Evolutionary conservation across 2,888 invertebrate genomes (phyloP), one percentile per base, ranked within the genome.

Genomic region (Lepidonotus clava): DNA sequence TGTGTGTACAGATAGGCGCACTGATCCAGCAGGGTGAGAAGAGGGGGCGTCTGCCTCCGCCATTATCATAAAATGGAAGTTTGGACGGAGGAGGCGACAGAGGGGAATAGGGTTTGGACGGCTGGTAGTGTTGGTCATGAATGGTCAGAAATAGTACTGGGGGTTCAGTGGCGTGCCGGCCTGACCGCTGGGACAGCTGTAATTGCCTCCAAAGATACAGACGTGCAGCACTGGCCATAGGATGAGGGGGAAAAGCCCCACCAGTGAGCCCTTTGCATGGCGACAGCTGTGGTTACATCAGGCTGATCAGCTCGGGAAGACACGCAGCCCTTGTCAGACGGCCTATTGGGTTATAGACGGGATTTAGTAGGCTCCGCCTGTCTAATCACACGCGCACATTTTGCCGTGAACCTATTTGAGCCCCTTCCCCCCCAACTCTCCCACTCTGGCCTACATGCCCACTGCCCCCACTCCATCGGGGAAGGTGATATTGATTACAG

Each of bases 11-110:
- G 66, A 24, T 24, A 71, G 71, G 21, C 46, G 46, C 8, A 18
- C 46, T 46, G 46, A 46, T 46, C 46, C 46, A 46, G 46, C 8
- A n/a, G 46, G 18, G 46, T 46, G 46, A 46, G 46, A 18, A 18
- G 46, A 46, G 46, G 46, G 46, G 18, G 46, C 8, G 46, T 11
- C 8, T 8, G 46, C 46, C 8, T 46, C 8, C 46, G 5, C 18
- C 71, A 71, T 71, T 71, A 71, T 71, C 71, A 71, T 71, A 71
- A 71, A 71, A 34, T 36, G 38, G 71, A 11, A 24, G 71, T 0
- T 11, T 34, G 8, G 46, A 18, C 46, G 46, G 46, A 18, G 46
- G 46, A 46, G 71, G 36, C 8, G 1, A 38, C 5, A 71, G 71
- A 38, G 38, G 36, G 38, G 11, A 38, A 38, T 34, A n/a, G 71